Evolutionary conservation across 2,113 vertebrate species (phyloP).

Genomic region (Chaetodon auriga): DNA sequence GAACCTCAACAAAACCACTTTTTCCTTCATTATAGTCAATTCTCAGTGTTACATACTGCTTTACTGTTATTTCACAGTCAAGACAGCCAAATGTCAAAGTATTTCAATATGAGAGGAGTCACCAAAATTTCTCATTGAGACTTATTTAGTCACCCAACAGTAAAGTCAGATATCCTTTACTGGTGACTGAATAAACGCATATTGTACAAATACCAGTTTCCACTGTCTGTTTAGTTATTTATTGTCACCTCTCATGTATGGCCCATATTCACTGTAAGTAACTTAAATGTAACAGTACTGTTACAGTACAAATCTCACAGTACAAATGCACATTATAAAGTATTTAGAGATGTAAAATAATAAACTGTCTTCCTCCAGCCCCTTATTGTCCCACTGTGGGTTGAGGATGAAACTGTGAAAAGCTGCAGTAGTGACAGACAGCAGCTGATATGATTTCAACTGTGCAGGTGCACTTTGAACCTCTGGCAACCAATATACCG

Average conservation of each 20-base stretch:
- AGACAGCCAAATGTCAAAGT: background rate
- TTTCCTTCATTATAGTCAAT: background rate
- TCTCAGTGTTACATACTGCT: background rate
- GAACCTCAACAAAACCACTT: background rate
- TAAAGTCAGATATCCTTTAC: too few species aligned
- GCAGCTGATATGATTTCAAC: conserved; percentile 25
- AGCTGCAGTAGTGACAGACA: background rate
- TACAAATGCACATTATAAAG: background rate
- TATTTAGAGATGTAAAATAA: background rate
- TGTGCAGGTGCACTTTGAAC: conserved; percentile 38
- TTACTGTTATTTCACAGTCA: background rate
- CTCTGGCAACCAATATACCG: conserved; percentile 12
- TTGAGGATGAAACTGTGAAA: background rate
- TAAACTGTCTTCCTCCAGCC: background rate
- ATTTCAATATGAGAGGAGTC: background rate
- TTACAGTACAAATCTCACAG: background rate
- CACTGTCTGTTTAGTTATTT: too few species aligned
- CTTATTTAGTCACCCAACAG: too few species aligned
- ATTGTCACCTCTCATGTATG: too few species aligned
- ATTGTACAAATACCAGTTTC: too few species aligned
- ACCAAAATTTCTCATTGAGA: too few species aligned
- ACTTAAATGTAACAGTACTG: too few species aligned
- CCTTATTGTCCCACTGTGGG: background rate
- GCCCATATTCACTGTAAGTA: too few species aligned
- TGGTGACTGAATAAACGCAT: too few species aligned